A percentile compares a stretch with the other conserved stretches of the same genome.
phyloP scores from a whole-genome alignment of 2,888 invertebrate species.

The Stenotaenia linearis region DNA sequence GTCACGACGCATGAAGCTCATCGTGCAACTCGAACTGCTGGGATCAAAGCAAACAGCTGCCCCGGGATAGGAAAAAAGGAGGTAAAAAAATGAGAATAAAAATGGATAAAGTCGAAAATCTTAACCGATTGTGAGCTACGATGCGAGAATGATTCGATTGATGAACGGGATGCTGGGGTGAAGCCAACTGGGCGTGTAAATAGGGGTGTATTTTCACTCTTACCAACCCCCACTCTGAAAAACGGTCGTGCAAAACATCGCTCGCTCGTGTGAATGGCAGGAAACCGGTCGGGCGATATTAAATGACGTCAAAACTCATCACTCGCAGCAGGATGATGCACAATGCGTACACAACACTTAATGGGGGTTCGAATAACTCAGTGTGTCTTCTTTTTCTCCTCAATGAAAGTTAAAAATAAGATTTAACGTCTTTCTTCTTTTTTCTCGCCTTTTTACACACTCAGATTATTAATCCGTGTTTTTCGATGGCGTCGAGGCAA shows the following conservation, averaged over 20 bases:
- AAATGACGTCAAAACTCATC: background rate
- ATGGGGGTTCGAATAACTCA: background rate
- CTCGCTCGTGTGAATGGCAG: background rate
- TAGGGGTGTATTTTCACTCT: background rate
- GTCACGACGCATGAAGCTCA: constrained; percentile 9
- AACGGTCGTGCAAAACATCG: background rate
- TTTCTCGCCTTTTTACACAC: too few relatives aligned
- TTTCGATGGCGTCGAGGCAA: background rate
- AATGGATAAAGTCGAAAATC: background rate
- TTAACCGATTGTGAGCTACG: background rate
- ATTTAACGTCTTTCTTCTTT: too few relatives aligned
- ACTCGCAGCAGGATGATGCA: background rate
- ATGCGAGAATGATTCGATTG: background rate
- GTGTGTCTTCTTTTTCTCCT: background rate
- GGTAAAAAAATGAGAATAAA: background rate
- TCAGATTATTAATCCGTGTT: too few relatives aligned
- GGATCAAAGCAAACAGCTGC: background rate
- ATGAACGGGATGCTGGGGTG: background rate
- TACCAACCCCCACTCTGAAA: background rate
- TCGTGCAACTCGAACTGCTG: background rate
- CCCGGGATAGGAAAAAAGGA: background rate
- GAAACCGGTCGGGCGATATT: background rate
- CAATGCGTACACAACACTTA: background rate
- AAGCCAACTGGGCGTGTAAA: background rate
- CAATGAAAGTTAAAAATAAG: background rate